Evolutionary conservation across 2,797 vertebrate genomes (phyloP), one percentile per base, ranked within the genome.

Genomic region (Pipistrellus kuhlii): DNA sequence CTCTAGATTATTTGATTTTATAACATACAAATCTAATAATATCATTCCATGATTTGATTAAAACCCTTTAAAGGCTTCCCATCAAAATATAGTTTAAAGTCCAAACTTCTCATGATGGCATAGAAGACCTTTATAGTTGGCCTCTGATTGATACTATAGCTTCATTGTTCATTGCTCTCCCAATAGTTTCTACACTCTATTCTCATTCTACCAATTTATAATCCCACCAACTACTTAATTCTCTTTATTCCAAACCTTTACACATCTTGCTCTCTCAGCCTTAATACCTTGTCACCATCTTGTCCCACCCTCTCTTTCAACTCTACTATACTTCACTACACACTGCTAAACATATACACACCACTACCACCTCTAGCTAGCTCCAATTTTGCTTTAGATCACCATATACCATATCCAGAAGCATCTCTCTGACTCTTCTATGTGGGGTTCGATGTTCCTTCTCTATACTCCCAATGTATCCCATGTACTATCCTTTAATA

Each of bases 1-100:
- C n/a, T 78, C 17, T 44, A 89, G 30, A 9, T 75, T 64, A 64
- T 71, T 86, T 69, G 10, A 6, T 81, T 85, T 92, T 68, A 2
- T 62, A 69, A 81, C 83, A 48, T 71, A 17, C 12, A 93, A 55
- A 76, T 86, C 35, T 48, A 53, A 84, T 57, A 18, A 35, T 48
- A 64, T 35, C 0, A 68, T 53, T 84, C 21, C 18, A 5, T 44
- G 46, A 30, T 64, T 64, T n/a, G 62, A 35, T 83, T 73, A 84
- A 91, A 88, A 73, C 10, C 1, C 27, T 81, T 51, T 35, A 59
- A 86, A 44, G 15, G 11, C 2, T 76, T 95, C 25, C 32, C 32
- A 62, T 81, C 38, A 46, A 85, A 92, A 53, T 76, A 75, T 73
- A 85, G 20, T 25, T 69, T 46, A 38, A 93, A 86, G 18, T 85